These are phyloP conservation scores for Mustelus asterias DNA, from an alignment of 2,113 vertebrate genomes.

Conservation along the genomic window DNA sequence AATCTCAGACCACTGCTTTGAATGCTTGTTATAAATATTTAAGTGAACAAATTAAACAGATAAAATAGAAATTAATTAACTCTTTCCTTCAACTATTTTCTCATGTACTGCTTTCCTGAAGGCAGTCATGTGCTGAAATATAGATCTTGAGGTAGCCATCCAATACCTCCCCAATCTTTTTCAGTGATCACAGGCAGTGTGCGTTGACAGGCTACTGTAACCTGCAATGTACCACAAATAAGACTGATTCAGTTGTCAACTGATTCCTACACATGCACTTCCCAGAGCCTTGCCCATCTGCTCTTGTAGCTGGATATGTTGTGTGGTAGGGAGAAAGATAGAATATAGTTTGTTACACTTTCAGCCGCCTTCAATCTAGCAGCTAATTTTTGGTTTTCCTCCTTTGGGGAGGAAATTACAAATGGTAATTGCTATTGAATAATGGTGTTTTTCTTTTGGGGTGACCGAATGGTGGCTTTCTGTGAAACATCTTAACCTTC, in stretches of 20 bases:
- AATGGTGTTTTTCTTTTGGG: not conserved
- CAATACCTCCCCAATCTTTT: not conserved
- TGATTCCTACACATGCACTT: not conserved
- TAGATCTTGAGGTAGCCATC: not conserved
- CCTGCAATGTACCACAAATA: not conserved
- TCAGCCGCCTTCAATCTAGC: not conserved
- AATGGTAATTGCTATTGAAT: not conserved
- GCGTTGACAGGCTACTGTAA: not conserved
- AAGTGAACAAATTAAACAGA: conserved; percentile 3
- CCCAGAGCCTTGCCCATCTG: not conserved
- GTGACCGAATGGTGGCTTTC: not conserved
- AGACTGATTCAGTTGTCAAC: not conserved
- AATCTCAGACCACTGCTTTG: not conserved
- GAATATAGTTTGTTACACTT: not conserved
- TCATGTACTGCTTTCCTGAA: not conserved
- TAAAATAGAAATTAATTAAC: not conserved
- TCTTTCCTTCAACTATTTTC: not conserved
- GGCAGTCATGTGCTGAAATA: not conserved
- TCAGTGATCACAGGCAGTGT: not conserved
- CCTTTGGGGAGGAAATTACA: not conserved
- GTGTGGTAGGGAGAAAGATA: not conserved
- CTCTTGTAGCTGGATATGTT: not conserved
- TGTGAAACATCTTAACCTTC: not conserved
- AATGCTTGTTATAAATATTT: not conserved
- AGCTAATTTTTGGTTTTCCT: not conserved